Percentiles rank a stretch among this genome's conserved stretches.
These are phyloP conservation scores for Xenentodon cancila DNA, from an alignment of 2,797 vertebrate genomes.

Conservation along the genomic window DNA sequence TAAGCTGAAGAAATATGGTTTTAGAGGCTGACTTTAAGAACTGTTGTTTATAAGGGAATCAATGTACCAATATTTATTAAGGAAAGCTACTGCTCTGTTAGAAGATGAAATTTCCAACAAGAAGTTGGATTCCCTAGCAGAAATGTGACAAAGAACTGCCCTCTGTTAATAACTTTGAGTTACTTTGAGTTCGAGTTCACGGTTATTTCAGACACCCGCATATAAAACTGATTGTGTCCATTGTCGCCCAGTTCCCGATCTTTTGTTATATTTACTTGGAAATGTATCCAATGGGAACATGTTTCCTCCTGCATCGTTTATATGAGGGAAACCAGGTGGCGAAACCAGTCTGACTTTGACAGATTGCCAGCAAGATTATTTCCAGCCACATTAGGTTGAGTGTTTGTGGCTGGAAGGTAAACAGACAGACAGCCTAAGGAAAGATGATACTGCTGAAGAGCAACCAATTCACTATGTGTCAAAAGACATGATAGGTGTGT, in stretches of 20 bases:
- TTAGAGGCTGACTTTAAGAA: too few species aligned
- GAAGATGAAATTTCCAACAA: too few species aligned
- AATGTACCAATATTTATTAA: too few species aligned
- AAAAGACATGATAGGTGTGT: conserved; percentile 1
- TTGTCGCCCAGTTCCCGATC: not conserved
- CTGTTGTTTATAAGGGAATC: too few species aligned
- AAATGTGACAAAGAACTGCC: too few species aligned
- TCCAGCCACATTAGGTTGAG: not conserved
- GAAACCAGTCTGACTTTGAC: conserved; percentile 34
- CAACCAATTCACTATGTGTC: conserved; percentile 1
- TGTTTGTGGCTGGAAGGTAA: conserved; percentile 31
- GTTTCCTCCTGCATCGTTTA: conserved; percentile 12
- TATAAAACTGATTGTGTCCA: too few species aligned
- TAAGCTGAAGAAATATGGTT: not conserved
- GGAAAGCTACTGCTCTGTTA: too few species aligned
- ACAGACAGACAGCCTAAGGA: conserved; percentile 23
- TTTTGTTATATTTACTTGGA: not conserved
- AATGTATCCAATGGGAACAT: conserved; percentile 1
- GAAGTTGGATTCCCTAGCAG: too few species aligned
- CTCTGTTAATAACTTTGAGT: too few species aligned
- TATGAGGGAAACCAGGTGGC: conserved; percentile 1
- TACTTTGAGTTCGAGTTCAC: too few species aligned
- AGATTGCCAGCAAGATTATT: not conserved
- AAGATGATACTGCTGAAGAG: conserved; percentile 18
- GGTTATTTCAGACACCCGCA: too few species aligned